Conservation (phyloP, 2,113 vertebrate species). For the Perca fluviatilis region DNA sequence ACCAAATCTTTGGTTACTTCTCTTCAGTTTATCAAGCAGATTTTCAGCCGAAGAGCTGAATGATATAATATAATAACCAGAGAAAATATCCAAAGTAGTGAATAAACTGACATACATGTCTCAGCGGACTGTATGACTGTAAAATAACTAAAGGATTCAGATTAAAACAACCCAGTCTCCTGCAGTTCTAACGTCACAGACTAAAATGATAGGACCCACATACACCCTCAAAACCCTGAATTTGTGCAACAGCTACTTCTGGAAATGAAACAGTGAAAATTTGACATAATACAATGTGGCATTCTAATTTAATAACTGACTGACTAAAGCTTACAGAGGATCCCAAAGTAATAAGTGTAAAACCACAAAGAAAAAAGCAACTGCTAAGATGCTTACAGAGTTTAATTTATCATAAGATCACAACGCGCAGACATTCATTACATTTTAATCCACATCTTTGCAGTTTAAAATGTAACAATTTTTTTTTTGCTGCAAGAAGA, state of each 20-base stretch:
- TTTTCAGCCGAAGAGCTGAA: conserved; percentile 2
- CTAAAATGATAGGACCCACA: conserved; percentile 11
- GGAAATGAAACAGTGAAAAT: conserved; percentile 18
- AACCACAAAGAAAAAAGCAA: conserved; percentile 19
- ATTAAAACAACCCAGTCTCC: neutral
- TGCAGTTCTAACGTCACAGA: conserved; percentile 10
- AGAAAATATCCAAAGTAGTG: conserved; percentile 18
- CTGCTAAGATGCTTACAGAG: conserved; percentile 7
- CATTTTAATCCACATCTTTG: conserved; percentile 24
- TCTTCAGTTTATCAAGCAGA: conserved; percentile 6
- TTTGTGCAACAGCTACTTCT: conserved; percentile 17
- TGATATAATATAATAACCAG: conserved; percentile 14
- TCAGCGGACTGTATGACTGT: neutral
- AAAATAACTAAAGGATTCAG: neutral
- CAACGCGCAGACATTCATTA: conserved; percentile 23
- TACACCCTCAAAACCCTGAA: neutral
- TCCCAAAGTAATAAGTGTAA: conserved; percentile 39
- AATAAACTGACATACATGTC: conserved; percentile 3
- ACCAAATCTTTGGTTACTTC: conserved; percentile 19
- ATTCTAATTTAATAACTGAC: conserved; percentile 51
- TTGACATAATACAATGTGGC: conserved; percentile 38
- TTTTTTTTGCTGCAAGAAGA: conserved; percentile 16
- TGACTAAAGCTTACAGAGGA: conserved; percentile 38
- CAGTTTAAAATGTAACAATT: conserved; percentile 21
- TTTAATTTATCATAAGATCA: conserved; percentile 21